These are phyloP conservation scores for Nysson spinosus DNA, from an alignment of 2,888 invertebrate species.

Conservation along the genomic window DNA sequence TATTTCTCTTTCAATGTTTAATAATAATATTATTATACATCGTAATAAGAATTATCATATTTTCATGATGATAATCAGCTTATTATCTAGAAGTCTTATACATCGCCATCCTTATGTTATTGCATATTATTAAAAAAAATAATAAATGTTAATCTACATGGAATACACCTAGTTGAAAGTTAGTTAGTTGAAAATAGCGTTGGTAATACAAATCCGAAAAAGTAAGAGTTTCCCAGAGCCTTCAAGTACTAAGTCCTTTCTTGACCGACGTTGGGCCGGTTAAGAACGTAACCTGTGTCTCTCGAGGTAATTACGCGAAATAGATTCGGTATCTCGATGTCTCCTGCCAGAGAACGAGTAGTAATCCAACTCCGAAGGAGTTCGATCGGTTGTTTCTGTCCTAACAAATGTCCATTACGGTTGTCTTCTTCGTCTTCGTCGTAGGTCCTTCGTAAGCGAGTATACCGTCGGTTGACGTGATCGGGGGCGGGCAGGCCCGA, in stretches of 20 bases:
- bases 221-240: slow-evolving; percentile 17
- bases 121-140: too few species aligned
- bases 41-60: too few species aligned
- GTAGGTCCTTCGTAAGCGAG: slow-evolving; percentile 13
- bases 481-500: slow-evolving; percentile 65
- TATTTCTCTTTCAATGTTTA: too few species aligned
- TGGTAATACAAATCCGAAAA: neutral
- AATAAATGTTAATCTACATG: too few species aligned
- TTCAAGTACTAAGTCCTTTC: slow-evolving; percentile 15
- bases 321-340: slow-evolving; percentile 66
- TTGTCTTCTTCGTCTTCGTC: slow-evolving; percentile 40
- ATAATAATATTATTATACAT: too few species aligned
- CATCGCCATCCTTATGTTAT: too few species aligned
- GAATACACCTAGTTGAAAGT: too few species aligned
- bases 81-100: too few species aligned
- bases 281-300: slow-evolving; percentile 34
- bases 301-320: slow-evolving; percentile 62
- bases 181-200: too few species aligned
- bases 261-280: slow-evolving; percentile 38
- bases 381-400: slow-evolving; percentile 51
- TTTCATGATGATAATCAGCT: too few species aligned
- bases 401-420: slow-evolving; percentile 62
- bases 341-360: slow-evolving; percentile 35
- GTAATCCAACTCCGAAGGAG: slow-evolving; percentile 31
- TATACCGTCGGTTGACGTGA: slow-evolving; percentile 54